Base-by-base conservation (phyloP, 2,113 vertebrate species). In the Misgurnus mizolepis region DNA sequence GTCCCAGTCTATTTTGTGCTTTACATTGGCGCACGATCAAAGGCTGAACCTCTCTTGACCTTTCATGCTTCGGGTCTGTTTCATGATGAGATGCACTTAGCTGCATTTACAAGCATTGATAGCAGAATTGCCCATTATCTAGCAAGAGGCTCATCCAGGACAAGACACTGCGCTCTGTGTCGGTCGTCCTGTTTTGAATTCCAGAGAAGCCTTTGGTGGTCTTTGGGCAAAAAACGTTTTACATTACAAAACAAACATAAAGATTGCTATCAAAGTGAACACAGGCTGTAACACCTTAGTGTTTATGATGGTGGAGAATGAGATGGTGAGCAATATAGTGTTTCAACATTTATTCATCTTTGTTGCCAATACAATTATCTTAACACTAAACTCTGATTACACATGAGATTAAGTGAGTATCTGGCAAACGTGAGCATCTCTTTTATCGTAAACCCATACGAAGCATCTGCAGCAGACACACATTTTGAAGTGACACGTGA, bases 41-140 rank as follows among this genome's bases (percentile, higher is more conserved):
- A 88, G 85, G 71, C 83, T 79, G 70, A 80, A 76, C 82, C 70
- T 69, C 9, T 65, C 15, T 62, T 66, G 79, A 82, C 82, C 76
- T 72, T 61, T 56, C 14, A 60, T 76, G 18, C 53, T 55, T 67
- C 49, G 55, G 64, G 69, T 60, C 75, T 75, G 67, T 76, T 76
- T 65, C 41, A 17, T 14, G 64, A 45, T 11, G 22, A 80, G 55
- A 45, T 78, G 55, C 22, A 69, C 74, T 76, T 82, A 82, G 69
- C 67, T 70, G 66, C 56, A 72, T 76, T 78, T 34, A 64, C 60
- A 82, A 78, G 58, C 79, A 64, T 8, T 39, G 22, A 58, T 67
- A 60, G 39, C 69, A 56, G 45, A 78, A 79, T 66, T 69, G 67
- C 45, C 67, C 40, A 78, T 39, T 49, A 60, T 80, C 49, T 67